Conservation (phyloP, 2,797 vertebrate species). For the Molossus molossus region DNA sequence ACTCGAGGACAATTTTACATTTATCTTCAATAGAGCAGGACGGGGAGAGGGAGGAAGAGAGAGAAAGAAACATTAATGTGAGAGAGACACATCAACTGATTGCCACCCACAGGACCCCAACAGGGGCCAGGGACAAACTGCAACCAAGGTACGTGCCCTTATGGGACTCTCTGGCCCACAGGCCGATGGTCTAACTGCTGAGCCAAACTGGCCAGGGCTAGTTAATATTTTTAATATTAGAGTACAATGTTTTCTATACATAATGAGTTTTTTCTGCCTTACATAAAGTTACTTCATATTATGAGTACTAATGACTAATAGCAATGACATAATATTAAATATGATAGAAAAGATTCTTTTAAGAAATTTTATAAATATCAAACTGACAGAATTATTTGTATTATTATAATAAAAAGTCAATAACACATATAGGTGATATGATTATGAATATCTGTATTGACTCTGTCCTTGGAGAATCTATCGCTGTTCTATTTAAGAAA, state of each 20-base stretch:
- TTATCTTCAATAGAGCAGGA: too few species aligned
- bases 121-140: too few species aligned
- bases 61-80: too few species aligned
- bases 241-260: background rate
- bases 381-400: background rate
- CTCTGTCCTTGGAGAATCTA: background rate
- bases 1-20: too few species aligned
- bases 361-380: background rate
- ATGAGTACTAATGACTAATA: background rate
- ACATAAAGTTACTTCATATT: background rate
- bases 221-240: background rate
- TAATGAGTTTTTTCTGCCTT: background rate
- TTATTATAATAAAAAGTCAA: background rate
- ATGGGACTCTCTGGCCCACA: too few species aligned
- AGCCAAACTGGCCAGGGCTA: too few species aligned
- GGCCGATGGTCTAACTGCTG: too few species aligned
- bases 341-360: background rate
- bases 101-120: too few species aligned
- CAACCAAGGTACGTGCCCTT: too few species aligned
- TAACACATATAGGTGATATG: background rate
- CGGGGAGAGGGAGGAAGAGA: too few species aligned
- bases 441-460: background rate
- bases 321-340: background rate
- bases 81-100: too few species aligned
- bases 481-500: background rate